phyloP scores from a whole-genome alignment of 2,888 invertebrate species.

The Rhimphoctona megacephalus region DNA sequence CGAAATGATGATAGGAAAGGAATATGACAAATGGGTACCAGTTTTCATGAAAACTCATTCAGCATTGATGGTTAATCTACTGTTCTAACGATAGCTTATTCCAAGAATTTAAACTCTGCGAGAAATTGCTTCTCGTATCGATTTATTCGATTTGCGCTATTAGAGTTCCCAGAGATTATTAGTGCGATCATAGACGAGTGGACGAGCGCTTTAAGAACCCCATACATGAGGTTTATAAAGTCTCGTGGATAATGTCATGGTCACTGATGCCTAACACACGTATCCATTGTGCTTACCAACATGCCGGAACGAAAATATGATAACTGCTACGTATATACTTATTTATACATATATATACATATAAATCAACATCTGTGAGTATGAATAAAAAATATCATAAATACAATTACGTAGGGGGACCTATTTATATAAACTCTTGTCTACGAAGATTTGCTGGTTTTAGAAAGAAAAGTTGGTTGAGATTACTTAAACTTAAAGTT shows the following conservation, averaged over 20 bases:
- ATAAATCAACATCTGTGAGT: slow-evolving; percentile 31
- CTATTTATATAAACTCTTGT: neutral
- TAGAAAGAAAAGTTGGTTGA: neutral
- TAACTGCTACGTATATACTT: slow-evolving; percentile 9
- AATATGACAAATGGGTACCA: no score
- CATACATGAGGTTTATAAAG: slow-evolving; percentile 42
- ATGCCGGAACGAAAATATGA: slow-evolving; percentile 55
- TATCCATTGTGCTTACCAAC: slow-evolving; percentile 67
- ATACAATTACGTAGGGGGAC: neutral
- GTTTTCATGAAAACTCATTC: neutral
- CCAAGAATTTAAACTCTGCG: neutral
- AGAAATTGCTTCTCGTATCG: slow-evolving; percentile 27
- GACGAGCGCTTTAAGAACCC: neutral
- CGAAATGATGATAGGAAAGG: neutral
- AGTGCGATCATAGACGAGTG: slow-evolving; percentile 5
- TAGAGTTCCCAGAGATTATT: slow-evolving; percentile 14
- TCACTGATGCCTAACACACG: slow-evolving; percentile 58
- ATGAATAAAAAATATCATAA: neutral
- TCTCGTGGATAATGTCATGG: slow-evolving; percentile 70
- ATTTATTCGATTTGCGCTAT: slow-evolving; percentile 6
- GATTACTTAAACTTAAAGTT: neutral
- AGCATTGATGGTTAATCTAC: neutral
- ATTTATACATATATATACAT: slow-evolving; percentile 1
- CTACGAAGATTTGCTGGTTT: neutral
- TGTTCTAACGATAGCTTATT: neutral